Evolutionary conservation across 1,140 invertebrate species (phyloP).

Genomic region (Melanaphis sacchari): DNA sequence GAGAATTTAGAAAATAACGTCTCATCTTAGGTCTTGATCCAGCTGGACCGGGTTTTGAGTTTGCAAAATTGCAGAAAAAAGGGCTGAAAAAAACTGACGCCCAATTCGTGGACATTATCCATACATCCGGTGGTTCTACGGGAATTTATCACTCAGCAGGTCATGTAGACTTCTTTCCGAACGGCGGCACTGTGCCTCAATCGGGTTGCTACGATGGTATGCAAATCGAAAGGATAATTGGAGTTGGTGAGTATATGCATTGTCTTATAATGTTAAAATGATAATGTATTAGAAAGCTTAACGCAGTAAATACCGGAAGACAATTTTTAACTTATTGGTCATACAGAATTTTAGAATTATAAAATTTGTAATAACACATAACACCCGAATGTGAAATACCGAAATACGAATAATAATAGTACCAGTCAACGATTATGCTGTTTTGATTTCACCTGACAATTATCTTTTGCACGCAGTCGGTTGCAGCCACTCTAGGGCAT

Average conservation of each 20-base stretch:
- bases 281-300: not conserved
- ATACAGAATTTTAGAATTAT: too few relatives aligned
- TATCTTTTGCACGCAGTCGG: not conserved
- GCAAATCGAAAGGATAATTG: not conserved
- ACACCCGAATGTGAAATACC: too few relatives aligned
- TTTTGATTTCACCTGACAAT: not conserved
- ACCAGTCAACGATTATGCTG: not conserved
- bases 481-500: conserved; percentile 41
- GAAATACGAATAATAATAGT: not conserved
- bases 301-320: too few relatives aligned
- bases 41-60: conserved; percentile 1
- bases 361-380: too few relatives aligned
- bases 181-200: conserved; percentile 68
- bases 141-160: not conserved
- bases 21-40: conserved; percentile 24
- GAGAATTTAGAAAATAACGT: not conserved
- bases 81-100: conserved; percentile 64
- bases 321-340: too few relatives aligned
- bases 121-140: not conserved
- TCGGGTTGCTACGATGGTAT: conserved; percentile 69
- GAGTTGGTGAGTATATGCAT: not conserved
- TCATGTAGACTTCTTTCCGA: conserved; percentile 70
- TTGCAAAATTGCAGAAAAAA: conserved; percentile 59
- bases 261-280: not conserved
- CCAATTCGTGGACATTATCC: conserved; percentile 67